These are phyloP conservation scores for Pelobates fuscus DNA, from an alignment of 2,113 vertebrate genomes.

Conservation along the genomic window DNA sequence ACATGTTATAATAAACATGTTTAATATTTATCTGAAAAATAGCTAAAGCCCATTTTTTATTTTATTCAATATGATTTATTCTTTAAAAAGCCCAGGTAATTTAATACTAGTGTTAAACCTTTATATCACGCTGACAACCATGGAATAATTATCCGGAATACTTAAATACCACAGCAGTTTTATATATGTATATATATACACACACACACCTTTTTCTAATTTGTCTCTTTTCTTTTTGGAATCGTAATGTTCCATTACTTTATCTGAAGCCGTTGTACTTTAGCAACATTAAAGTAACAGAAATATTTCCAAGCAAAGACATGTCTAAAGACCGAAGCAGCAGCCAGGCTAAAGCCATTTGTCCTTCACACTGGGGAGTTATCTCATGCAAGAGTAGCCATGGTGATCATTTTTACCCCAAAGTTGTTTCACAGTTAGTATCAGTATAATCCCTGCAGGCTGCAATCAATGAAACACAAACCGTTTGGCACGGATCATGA, in stretches of 20 bases:
- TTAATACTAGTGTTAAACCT: too few relatives aligned
- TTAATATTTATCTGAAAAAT: too few relatives aligned
- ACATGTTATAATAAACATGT: too few relatives aligned
- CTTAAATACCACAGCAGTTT: too few relatives aligned
- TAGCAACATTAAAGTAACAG: slow-evolving; percentile 27
- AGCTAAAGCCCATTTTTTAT: too few relatives aligned
- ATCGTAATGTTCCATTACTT: slow-evolving; percentile 23
- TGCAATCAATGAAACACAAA: slow-evolving; percentile 62
- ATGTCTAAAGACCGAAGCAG: slow-evolving; percentile 52
- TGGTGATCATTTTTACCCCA: slow-evolving; percentile 60
- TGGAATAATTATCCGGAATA: too few relatives aligned
- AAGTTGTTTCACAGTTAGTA: slow-evolving; percentile 56
- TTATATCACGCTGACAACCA: too few relatives aligned
- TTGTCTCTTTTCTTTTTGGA: slow-evolving; percentile 5
- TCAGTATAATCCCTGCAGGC: slow-evolving; percentile 53
- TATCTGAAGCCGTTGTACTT: slow-evolving; percentile 49
- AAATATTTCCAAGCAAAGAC: slow-evolving; percentile 53
- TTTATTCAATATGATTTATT: too few relatives aligned
- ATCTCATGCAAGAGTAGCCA: slow-evolving; percentile 53
- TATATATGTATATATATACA: too few relatives aligned
- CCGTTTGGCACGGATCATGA: slow-evolving; percentile 54
- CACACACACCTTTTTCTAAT: too few relatives aligned
- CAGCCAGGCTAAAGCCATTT: slow-evolving; percentile 53
- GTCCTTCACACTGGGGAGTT: slow-evolving; percentile 55
- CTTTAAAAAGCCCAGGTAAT: too few relatives aligned